phyloP scores from a whole-genome alignment of 2,113 vertebrate species.

The Eolophus roseicapilla region DNA sequence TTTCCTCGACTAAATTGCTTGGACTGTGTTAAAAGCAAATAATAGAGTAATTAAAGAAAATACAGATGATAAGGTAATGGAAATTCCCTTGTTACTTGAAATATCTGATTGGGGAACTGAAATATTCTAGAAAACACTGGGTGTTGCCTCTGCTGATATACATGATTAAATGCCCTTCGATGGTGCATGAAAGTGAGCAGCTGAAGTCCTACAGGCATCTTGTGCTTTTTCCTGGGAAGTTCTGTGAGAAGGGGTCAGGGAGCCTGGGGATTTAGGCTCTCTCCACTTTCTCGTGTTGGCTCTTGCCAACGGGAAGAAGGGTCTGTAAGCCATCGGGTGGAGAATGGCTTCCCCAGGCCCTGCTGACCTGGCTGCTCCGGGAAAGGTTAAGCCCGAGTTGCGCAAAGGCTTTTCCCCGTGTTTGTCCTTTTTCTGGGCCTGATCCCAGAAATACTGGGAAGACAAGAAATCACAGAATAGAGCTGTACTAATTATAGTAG shows the following conservation, averaged over 20 bases:
- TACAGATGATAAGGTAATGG: neutral
- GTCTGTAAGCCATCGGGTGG: rapidly evolving
- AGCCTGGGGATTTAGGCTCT: neutral
- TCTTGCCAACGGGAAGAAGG: rapidly evolving
- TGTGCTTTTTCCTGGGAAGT: neutral
- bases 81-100: neutral
- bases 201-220: neutral
- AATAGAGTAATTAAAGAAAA: neutral
- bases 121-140: neutral
- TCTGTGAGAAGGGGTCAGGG: neutral
- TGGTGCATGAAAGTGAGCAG: neutral
- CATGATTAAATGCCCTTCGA: neutral
- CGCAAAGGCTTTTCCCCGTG: neutral
- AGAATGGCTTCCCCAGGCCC: neutral
- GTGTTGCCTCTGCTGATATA: neutral
- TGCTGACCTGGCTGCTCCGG: neutral
- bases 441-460: neutral
- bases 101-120: neutral
- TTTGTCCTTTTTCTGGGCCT: neutral
- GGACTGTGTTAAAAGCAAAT: neutral
- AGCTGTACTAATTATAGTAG: slow-evolving; percentile 21
- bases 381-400: neutral
- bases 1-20: neutral
- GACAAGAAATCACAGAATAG: neutral
- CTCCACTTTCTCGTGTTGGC: neutral